These are phyloP conservation scores for Eufriesea mexicana DNA, from an alignment of 1,140 invertebrate species.

Conservation along the genomic window DNA sequence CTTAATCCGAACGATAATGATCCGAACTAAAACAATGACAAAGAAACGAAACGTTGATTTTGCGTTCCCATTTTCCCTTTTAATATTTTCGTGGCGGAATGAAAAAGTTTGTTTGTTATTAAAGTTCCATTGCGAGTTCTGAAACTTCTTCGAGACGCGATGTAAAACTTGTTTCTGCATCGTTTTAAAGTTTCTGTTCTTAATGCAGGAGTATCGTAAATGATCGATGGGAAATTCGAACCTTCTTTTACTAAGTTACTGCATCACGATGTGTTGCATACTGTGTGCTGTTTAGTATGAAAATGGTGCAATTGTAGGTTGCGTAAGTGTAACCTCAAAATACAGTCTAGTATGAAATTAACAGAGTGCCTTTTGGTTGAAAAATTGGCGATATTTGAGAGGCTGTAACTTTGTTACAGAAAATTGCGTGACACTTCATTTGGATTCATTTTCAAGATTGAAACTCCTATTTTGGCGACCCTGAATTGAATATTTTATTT, in stretches of 20 bases:
- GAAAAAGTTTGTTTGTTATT: constrained; percentile 9
- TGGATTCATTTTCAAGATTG: no score
- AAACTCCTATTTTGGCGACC: no score
- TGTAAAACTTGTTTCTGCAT: background rate
- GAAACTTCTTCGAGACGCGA: background rate
- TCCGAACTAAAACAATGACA: constrained; percentile 30
- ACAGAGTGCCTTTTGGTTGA: no score
- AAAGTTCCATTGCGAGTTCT: background rate
- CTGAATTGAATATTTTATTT: no score
- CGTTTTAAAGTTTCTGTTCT: background rate
- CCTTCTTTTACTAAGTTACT: background rate
- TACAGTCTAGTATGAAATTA: no score
- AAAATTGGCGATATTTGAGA: no score
- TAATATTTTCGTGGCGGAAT: background rate
- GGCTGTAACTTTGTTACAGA: no score
- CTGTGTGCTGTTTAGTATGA: no score
- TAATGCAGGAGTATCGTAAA: background rate
- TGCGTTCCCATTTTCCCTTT: background rate
- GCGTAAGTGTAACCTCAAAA: no score
- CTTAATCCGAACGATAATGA: constrained; percentile 22
- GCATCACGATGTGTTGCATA: no score
- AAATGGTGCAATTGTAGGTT: no score
- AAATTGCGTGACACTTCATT: no score
- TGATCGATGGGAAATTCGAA: background rate
- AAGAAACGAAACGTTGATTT: constrained; percentile 22